Percentiles rank a stretch among this genome's conserved stretches.
These are phyloP conservation scores for Hedychridium roseum DNA, from an alignment of 2,888 invertebrate species.

Conservation along the genomic window DNA sequence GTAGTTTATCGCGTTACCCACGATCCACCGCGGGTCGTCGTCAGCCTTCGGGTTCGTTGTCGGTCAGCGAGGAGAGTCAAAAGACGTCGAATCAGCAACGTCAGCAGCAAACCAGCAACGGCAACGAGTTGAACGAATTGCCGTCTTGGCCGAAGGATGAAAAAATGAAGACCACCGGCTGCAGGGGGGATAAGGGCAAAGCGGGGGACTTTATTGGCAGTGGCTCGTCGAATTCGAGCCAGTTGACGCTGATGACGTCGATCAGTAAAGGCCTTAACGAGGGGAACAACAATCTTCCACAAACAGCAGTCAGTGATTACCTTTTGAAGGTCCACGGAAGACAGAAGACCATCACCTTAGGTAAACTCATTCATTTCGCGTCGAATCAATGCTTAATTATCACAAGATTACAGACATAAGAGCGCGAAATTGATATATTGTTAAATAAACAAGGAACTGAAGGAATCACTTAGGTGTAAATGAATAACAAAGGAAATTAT, in stretches of 20 bases:
- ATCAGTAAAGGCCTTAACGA: conserved; percentile 45
- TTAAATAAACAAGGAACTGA: too few relatives aligned
- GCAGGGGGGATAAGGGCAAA: background rate
- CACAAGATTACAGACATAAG: too few relatives aligned
- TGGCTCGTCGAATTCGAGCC: conserved; percentile 52
- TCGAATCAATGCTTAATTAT: too few relatives aligned
- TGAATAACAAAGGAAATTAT: too few relatives aligned
- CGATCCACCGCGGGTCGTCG: conserved; percentile 41
- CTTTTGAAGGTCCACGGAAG: conserved; percentile 56
- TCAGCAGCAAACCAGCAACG: too few relatives aligned
- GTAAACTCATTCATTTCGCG: too few relatives aligned
- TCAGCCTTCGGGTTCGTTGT: conserved; percentile 46
- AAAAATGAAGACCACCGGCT: background rate
- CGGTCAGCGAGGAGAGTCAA: conserved; percentile 49
- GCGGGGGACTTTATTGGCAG: too few relatives aligned
- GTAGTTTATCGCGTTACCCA: conserved; percentile 49
- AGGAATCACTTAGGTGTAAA: too few relatives aligned
- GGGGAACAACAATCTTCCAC: conserved; percentile 41
- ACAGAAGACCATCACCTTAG: conserved; percentile 42
- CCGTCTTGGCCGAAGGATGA: conserved; percentile 1
- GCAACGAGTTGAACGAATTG: conserved; percentile 20
- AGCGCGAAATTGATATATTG: too few relatives aligned
- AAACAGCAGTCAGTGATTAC: conserved; percentile 46
- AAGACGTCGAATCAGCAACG: conserved; percentile 12
- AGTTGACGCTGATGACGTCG: conserved; percentile 52